Conservation (phyloP, 1,140 invertebrate species). For the Elymnias hypermnestra region DNA sequence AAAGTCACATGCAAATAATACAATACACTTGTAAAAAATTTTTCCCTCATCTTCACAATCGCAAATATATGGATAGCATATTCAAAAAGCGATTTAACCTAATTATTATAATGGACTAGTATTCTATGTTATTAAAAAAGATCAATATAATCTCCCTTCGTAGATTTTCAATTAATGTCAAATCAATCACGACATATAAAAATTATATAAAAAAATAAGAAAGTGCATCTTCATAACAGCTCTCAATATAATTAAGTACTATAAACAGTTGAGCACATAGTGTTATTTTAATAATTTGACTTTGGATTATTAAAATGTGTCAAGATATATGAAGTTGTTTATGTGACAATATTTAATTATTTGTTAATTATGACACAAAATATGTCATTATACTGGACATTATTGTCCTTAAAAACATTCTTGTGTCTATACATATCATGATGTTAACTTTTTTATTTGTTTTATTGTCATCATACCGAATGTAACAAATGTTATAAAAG, state of each 20-base stretch:
- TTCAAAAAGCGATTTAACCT: constrained; percentile 7
- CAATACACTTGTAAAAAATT: not conserved
- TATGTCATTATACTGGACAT: too few relatives aligned
- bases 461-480: too few relatives aligned
- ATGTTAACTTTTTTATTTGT: too few relatives aligned
- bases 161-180: not conserved
- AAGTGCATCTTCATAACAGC: constrained; percentile 1
- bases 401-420: too few relatives aligned
- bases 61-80: constrained; percentile 6
- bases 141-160: constrained; percentile 31
- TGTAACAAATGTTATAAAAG: too few relatives aligned
- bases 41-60: constrained; percentile 1
- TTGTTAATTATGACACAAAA: too few relatives aligned
- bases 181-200: constrained; percentile 8
- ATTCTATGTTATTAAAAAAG: constrained; percentile 43
- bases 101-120: constrained; percentile 44
- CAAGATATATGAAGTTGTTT: too few relatives aligned
- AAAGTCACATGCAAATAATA: too few relatives aligned
- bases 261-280: constrained; percentile 16
- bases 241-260: constrained; percentile 13
- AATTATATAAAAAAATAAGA: constrained; percentile 13
- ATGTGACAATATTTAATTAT: too few relatives aligned
- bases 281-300: too few relatives aligned
- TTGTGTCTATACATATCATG: too few relatives aligned
- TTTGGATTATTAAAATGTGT: too few relatives aligned